Evolutionary conservation across 2,888 invertebrate species (phyloP).

Genomic region (Cantharis flavilabris): DNA sequence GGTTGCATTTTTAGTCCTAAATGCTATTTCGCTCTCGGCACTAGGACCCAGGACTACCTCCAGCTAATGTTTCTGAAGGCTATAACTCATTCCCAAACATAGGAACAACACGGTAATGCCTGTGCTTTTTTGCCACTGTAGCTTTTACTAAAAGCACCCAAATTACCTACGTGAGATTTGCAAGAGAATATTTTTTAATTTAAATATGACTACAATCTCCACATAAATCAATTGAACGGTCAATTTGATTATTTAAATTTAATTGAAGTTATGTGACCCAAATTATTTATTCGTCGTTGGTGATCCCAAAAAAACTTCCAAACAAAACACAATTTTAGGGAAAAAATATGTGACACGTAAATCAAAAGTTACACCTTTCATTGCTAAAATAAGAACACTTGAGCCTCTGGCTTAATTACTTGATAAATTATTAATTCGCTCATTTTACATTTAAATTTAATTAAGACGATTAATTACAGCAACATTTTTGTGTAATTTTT

Average conservation of each 20-base stretch:
- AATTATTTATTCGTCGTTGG: not conserved
- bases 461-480: not conserved
- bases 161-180: conserved; percentile 31
- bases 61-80: conserved; percentile 54
- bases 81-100: conserved; percentile 51
- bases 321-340: not conserved
- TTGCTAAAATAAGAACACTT: not conserved
- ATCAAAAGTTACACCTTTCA: not conserved
- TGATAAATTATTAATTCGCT: not conserved
- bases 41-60: conserved; percentile 24
- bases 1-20: conserved; percentile 18
- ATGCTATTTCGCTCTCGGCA: conserved; percentile 15
- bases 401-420: not conserved
- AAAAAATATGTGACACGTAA: not conserved
- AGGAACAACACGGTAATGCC: conserved; percentile 43
- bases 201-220: conserved; percentile 12
- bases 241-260: conserved; percentile 7
- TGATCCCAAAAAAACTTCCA: not conserved
- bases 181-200: conserved; percentile 28
- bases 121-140: conserved; percentile 44
- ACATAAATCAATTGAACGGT: conserved; percentile 19
- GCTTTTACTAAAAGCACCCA: conserved; percentile 36
- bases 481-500: not conserved
- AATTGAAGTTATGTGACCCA: not conserved
- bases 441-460: not conserved